phyloP scores from a whole-genome alignment of 2,797 vertebrate genomes.

The Pachyuromys duprasi region DNA sequence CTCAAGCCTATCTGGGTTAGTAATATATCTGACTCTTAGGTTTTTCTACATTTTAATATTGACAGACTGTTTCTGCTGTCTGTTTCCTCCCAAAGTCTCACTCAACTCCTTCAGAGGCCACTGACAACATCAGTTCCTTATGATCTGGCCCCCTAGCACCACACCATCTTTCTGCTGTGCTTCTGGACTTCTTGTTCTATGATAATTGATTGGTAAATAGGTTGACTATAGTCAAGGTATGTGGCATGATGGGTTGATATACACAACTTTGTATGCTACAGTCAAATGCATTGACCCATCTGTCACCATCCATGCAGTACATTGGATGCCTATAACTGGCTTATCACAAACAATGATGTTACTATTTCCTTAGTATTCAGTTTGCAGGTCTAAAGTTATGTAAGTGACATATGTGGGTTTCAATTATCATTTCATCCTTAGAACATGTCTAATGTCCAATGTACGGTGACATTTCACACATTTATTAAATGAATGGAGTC shows the following conservation, averaged over 20 bases:
- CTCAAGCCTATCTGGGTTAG: background rate
- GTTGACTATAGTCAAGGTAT: background rate
- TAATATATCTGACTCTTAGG: background rate
- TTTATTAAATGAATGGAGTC: conserved; percentile 21
- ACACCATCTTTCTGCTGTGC: background rate
- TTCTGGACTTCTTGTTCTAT: background rate
- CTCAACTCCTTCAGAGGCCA: background rate
- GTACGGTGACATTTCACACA: background rate
- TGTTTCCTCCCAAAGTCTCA: background rate
- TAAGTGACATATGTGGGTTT: background rate
- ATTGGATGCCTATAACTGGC: background rate
- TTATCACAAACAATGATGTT: background rate
- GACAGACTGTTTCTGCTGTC: background rate
- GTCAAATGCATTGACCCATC: background rate
- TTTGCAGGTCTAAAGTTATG: background rate
- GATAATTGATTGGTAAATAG: background rate
- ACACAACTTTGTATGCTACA: background rate
- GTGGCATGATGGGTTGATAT: background rate
- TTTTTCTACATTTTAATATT: background rate
- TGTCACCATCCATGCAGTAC: background rate
- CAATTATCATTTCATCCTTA: background rate
- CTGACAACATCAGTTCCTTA: background rate
- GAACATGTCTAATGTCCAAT: background rate
- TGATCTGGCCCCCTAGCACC: background rate
- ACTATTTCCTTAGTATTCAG: background rate